phyloP scores from a whole-genome alignment of 2,113 vertebrate species.

The Corythaixoides concolor region DNA sequence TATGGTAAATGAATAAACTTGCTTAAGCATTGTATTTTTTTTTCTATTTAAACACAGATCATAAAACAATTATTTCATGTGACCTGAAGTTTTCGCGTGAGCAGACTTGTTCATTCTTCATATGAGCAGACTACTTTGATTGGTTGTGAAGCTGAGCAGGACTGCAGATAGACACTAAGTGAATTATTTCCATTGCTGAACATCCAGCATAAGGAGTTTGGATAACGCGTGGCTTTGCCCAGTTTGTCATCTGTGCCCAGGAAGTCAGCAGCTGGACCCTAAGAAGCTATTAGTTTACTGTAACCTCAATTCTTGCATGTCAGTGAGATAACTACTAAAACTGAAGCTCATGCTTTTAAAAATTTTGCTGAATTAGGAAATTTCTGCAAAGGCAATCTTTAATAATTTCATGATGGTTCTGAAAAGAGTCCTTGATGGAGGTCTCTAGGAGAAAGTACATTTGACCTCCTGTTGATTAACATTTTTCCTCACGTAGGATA shows the following conservation, averaged over 20 bases:
- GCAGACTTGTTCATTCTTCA: fast-evolving
- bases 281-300: neutral
- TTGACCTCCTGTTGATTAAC: neutral
- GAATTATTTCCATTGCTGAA: neutral
- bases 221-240: neutral
- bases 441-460: neutral
- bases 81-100: neutral
- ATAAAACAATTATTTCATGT: neutral
- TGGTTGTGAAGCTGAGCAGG: neutral
- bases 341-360: neutral
- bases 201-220: neutral
- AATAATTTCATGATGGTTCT: neutral
- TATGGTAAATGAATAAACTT: neutral
- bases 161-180: neutral
- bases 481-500: neutral
- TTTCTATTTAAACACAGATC: neutral
- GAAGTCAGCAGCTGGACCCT: neutral
- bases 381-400: neutral
- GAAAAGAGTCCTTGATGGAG: neutral
- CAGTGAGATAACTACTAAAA: neutral
- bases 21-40: neutral
- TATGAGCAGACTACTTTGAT: neutral
- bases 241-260: too few species aligned
- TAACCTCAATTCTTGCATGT: neutral
- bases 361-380: neutral